A percentile compares a stretch with the other conserved stretches of the same genome.
These are phyloP conservation scores for Emmelina monodactyla DNA, from an alignment of 2,888 invertebrate genomes.

Conservation along the genomic window DNA sequence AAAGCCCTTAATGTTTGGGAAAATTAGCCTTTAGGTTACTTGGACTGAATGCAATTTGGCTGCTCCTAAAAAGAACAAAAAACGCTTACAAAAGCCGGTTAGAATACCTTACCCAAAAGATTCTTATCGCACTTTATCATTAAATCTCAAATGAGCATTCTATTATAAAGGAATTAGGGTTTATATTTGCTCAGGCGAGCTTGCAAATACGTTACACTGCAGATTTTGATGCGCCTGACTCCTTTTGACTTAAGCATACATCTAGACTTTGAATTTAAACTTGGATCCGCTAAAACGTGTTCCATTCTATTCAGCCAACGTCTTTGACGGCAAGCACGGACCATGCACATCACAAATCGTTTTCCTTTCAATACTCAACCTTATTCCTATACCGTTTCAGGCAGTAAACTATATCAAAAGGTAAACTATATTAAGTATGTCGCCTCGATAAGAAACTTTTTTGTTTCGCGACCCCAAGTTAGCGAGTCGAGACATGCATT, in stretches of 20 bases:
- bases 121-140: neutral
- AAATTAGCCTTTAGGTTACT: neutral
- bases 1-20: neutral
- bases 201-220: neutral
- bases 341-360: slow-evolving; percentile 26
- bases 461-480: slow-evolving; percentile 32
- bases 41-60: neutral
- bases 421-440: slow-evolving; percentile 23
- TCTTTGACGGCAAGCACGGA: slow-evolving; percentile 34
- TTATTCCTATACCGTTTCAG: slow-evolving; percentile 33
- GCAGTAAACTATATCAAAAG: slow-evolving; percentile 16
- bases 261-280: slow-evolving; percentile 21
- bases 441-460: slow-evolving; percentile 23
- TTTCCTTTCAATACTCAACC: slow-evolving; percentile 35
- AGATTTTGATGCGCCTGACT: neutral
- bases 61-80: neutral
- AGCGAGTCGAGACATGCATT: slow-evolving; percentile 42
- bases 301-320: slow-evolving; percentile 36
- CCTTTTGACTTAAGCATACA: slow-evolving; percentile 1
- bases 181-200: neutral
- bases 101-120: slow-evolving; percentile 1
- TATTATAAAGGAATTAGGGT: neutral
- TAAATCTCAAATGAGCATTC: neutral
- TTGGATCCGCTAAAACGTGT: slow-evolving; percentile 44
- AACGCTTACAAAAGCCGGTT: neutral